A percentile compares a stretch with the other conserved stretches of the same genome.
Conservation (phyloP, 2,113 vertebrate species). For the Oreochromis aureus region DNA sequence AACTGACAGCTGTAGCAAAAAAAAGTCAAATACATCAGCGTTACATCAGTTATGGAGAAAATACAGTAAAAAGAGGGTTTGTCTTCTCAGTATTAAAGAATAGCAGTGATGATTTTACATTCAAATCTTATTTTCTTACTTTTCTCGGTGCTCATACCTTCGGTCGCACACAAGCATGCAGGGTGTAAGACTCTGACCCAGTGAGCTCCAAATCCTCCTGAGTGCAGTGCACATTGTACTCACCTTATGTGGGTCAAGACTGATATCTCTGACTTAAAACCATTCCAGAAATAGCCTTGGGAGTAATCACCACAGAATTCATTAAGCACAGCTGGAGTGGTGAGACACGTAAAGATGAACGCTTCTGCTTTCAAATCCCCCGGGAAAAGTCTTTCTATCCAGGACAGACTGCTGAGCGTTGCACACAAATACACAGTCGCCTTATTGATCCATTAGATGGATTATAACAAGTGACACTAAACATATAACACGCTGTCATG, state of each 20-base stretch:
- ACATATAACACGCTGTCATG: neutral
- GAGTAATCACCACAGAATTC: conserved; percentile 57
- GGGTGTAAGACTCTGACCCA: neutral
- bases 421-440: neutral
- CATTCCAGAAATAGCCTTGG: conserved; percentile 42
- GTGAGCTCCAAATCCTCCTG: conserved; percentile 8
- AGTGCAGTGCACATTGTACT: conserved; percentile 22
- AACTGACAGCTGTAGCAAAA: neutral
- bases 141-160: neutral
- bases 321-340: conserved; percentile 55
- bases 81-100: neutral
- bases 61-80: neutral
- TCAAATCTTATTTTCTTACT: neutral
- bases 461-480: neutral
- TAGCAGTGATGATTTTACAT: neutral
- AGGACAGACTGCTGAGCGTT: neutral
- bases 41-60: neutral
- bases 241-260: conserved; percentile 60
- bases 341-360: conserved; percentile 11
- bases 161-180: neutral
- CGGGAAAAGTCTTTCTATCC: neutral
- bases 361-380: neutral
- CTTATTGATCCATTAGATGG: neutral
- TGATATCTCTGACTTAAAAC: conserved; percentile 43
- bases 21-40: neutral